Percentiles rank a stretch among this genome's conserved stretches.
Evolutionary conservation across 2,888 invertebrate genomes (phyloP).

Genomic region (Sipha maydis): DNA sequence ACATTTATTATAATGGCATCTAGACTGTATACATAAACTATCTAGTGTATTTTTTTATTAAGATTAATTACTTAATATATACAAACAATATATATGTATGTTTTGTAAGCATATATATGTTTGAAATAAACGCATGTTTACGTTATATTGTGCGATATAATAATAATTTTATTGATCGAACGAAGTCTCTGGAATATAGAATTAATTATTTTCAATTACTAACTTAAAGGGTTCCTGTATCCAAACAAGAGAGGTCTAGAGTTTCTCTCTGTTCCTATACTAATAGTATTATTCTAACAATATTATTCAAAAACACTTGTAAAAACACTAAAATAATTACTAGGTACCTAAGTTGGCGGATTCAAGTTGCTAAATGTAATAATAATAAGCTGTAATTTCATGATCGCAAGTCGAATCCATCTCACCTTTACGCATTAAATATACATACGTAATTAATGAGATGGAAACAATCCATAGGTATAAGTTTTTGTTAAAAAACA

Average conservation of each 20-base stretch:
- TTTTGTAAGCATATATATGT: not conserved
- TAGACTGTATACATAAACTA: not conserved
- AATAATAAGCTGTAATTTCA: constrained; percentile 15
- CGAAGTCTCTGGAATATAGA: not conserved
- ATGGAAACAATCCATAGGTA: not conserved
- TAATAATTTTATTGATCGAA: constrained; percentile 19
- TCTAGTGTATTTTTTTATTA: constrained; percentile 26
- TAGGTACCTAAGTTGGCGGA: constrained; percentile 25
- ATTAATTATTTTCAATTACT: constrained; percentile 54
- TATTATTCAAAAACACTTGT: constrained; percentile 44
- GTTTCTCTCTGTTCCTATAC: constrained; percentile 3
- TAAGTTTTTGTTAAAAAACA: not conserved
- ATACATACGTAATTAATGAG: too few species aligned
- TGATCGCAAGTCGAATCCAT: not conserved
- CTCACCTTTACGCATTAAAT: too few species aligned
- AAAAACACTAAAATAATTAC: constrained; percentile 39
- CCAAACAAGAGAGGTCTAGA: constrained; percentile 13
- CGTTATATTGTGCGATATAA: not conserved
- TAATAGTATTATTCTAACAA: constrained; percentile 32
- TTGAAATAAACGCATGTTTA: not conserved
- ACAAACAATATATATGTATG: not conserved
- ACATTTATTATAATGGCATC: constrained; percentile 21
- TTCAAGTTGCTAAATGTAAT: constrained; percentile 33
- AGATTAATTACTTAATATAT: constrained; percentile 24
- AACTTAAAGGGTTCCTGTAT: constrained; percentile 21